Conservation (phyloP, 2,113 vertebrate genomes). For the Xerus inauris region DNA sequence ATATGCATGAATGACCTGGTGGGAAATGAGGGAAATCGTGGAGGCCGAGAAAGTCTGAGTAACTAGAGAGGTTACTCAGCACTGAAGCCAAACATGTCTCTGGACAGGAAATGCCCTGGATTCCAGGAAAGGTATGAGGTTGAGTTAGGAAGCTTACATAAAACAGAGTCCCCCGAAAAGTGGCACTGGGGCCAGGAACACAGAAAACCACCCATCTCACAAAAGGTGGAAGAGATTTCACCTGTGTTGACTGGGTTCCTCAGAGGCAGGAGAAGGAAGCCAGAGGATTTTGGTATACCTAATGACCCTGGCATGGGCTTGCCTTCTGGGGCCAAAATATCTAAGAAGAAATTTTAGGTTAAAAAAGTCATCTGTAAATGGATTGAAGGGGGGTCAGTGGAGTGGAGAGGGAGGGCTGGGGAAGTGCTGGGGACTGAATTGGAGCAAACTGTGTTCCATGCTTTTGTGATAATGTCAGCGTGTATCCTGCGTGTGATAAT, state of each 20-base stretch:
- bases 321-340: background rate
- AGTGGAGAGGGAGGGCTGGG: too few relatives aligned
- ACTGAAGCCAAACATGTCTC: background rate
- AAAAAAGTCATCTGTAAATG: background rate
- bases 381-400: too few relatives aligned
- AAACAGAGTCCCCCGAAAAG: background rate
- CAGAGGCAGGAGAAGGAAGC: background rate
- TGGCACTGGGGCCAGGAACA: background rate
- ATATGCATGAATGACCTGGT: conserved; percentile 22
- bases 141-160: background rate
- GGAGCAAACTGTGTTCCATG: too few relatives aligned
- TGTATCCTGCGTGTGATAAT: too few relatives aligned
- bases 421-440: too few relatives aligned
- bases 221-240: background rate
- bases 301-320: background rate
- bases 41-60: background rate
- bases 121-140: background rate
- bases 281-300: background rate
- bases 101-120: background rate
- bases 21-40: background rate
- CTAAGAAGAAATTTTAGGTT: background rate
- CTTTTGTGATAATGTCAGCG: too few relatives aligned
- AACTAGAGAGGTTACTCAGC: background rate
- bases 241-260: background rate
- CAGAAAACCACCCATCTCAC: background rate